phyloP scores from a whole-genome alignment of 2,888 invertebrate species.

The Herminia tarsipennalis region DNA sequence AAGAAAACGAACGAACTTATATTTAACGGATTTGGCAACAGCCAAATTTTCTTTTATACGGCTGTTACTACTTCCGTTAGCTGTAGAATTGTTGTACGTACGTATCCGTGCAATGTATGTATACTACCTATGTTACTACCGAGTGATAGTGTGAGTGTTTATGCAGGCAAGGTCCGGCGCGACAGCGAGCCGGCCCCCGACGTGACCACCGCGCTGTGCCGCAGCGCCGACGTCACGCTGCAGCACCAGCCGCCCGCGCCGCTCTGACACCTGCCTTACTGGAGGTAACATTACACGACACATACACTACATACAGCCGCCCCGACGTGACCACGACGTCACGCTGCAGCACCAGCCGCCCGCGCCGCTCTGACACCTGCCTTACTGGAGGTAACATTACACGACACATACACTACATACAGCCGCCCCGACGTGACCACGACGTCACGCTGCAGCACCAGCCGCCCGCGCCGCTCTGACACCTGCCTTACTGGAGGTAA shows the following conservation, averaged over 20 bases:
- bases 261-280: constrained; percentile 87
- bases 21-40: no score
- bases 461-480: constrained; percentile 86
- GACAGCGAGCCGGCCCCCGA: constrained; percentile 58
- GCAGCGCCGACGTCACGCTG: constrained; percentile 58
- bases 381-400: constrained; percentile 75
- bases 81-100: no score
- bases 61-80: no score
- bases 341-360: constrained; percentile 62
- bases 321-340: constrained; percentile 44
- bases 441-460: constrained; percentile 59
- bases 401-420: no score
- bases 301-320: no score
- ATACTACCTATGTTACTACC: no score
- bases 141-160: not conserved
- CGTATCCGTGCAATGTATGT: no score
- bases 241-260: constrained; percentile 74
- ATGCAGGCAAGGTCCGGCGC: constrained; percentile 71
- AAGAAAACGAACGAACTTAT: no score
- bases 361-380: constrained; percentile 87
- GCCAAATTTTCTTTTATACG: no score
- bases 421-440: constrained; percentile 46
- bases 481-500: constrained; percentile 84
- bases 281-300: constrained; percentile 67
- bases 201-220: constrained; percentile 58